A percentile compares a stretch with the other conserved stretches of the same genome.
phyloP scores from a whole-genome alignment of 2,888 invertebrate genomes.

The Octonoba sinensis region DNA sequence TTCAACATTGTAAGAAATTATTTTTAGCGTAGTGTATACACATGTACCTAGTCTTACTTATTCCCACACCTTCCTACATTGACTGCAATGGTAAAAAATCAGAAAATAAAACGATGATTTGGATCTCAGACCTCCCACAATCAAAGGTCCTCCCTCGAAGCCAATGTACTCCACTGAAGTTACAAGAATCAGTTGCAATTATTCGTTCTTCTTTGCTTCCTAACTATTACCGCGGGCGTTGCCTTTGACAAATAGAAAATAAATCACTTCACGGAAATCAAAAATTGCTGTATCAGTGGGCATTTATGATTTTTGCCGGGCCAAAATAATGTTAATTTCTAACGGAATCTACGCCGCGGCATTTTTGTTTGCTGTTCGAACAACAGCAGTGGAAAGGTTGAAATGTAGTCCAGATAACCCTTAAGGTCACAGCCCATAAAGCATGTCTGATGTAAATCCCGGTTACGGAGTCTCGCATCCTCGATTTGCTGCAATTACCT shows the following conservation, averaged over 20 bases:
- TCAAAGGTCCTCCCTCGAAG: too few relatives aligned
- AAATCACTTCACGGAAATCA: conserved; percentile 11
- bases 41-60: too few relatives aligned
- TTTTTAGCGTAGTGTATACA: too few relatives aligned
- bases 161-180: too few relatives aligned
- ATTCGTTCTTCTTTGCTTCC: neutral
- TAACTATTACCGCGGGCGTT: conserved; percentile 33
- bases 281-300: neutral
- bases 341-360: conserved; percentile 15
- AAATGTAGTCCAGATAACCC: conserved; percentile 55
- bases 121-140: too few relatives aligned
- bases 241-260: conserved; percentile 41
- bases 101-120: too few relatives aligned
- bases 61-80: too few relatives aligned
- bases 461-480: conserved; percentile 19
- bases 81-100: too few relatives aligned
- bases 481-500: conserved; percentile 56
- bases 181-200: neutral
- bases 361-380: conserved; percentile 3
- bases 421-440: conserved; percentile 48
- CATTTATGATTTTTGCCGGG: neutral
- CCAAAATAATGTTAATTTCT: neutral
- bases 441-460: conserved; percentile 54
- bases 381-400: conserved; percentile 12
- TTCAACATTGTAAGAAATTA: too few relatives aligned